These are phyloP conservation scores for Tachysurus vachellii DNA, from an alignment of 2,113 vertebrate species.

Conservation along the genomic window DNA sequence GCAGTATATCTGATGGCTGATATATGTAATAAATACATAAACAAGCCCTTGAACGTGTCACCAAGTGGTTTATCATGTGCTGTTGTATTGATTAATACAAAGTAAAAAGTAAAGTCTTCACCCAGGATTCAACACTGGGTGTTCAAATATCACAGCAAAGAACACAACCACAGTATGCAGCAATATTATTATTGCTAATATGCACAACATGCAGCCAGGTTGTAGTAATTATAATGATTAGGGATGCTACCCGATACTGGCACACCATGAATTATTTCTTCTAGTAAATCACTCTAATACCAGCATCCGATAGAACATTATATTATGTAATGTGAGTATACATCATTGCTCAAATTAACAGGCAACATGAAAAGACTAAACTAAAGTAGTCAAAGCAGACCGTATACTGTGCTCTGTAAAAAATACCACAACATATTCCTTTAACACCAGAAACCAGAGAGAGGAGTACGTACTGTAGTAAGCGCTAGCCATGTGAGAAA, in stretches of 20 bases:
- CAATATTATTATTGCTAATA: conserved; percentile 15
- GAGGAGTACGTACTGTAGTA: too few relatives aligned
- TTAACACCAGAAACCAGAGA: background rate
- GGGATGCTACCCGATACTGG: background rate
- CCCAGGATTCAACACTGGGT: background rate
- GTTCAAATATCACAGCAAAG: background rate
- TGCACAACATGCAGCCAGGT: background rate
- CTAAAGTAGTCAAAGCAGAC: background rate
- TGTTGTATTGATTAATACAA: background rate
- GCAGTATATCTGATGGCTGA: background rate
- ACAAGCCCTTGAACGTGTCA: background rate
- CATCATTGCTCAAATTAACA: background rate
- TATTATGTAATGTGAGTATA: background rate
- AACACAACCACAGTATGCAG: background rate
- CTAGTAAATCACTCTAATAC: background rate
- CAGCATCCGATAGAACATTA: background rate
- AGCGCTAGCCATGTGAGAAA: background rate
- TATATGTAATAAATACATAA: background rate
- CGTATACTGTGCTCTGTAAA: background rate
- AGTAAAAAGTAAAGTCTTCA: background rate
- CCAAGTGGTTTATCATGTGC: conserved; percentile 8
- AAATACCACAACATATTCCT: background rate
- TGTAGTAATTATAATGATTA: conserved; percentile 5
- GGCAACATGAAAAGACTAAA: background rate
- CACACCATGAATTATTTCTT: background rate